Conservation (phyloP, 2,888 invertebrate genomes). For the Papilio demoleus region DNA sequence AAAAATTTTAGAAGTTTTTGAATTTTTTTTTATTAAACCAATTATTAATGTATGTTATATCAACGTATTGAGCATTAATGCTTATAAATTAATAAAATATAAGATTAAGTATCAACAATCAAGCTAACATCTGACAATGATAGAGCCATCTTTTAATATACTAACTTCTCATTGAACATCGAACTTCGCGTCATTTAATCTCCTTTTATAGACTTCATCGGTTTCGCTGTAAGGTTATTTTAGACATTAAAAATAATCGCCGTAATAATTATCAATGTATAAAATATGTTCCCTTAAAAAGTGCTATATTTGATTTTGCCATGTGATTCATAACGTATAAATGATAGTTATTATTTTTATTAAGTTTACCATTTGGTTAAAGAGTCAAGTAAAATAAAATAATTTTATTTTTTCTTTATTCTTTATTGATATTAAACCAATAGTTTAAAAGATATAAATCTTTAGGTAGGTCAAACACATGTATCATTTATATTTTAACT, state of each 20-base stretch:
- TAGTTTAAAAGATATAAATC: slow-evolving; percentile 33
- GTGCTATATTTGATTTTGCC: not conserved
- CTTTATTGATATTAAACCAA: not conserved
- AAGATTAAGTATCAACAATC: too few species aligned
- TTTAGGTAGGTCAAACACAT: slow-evolving; percentile 32
- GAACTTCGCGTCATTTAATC: not conserved
- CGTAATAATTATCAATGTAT: not conserved
- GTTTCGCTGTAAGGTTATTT: slow-evolving; percentile 7
- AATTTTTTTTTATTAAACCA: not conserved
- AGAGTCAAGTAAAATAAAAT: too few species aligned
- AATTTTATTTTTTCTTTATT: too few species aligned
- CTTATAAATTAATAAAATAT: too few species aligned
- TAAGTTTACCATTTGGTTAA: not conserved
- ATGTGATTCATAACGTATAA: too few species aligned
- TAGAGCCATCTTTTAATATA: too few species aligned
- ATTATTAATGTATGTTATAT: too few species aligned
- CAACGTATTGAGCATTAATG: too few species aligned
- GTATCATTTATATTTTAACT: slow-evolving; percentile 36
- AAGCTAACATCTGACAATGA: too few species aligned
- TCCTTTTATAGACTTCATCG: slow-evolving; percentile 27
- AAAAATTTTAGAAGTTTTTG: not conserved
- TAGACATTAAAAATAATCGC: slow-evolving; percentile 4
- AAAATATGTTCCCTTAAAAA: not conserved
- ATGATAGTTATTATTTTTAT: not conserved
- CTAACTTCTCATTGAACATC: too few species aligned